Evolutionary conservation across 2,888 invertebrate species (phyloP), one percentile per base, ranked within the genome.

Genomic region (Mechanitis mazaeus): DNA sequence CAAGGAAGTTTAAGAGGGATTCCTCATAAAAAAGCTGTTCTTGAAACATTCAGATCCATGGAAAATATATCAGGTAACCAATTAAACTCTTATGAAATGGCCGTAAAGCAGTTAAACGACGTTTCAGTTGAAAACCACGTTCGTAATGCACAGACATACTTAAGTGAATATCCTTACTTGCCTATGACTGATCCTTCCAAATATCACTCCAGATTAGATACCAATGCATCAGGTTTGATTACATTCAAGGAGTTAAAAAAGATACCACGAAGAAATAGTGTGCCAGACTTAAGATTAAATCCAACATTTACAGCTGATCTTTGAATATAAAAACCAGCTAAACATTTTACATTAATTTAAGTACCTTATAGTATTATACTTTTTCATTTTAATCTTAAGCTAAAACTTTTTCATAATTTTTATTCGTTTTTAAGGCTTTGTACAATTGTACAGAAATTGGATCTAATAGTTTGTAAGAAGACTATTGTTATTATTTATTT

Each of bases 1-100:
- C 86, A 88, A 64, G 91, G 91, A n/a, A 87, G 87, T 72, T 84
- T 91, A 54, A 79, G 89, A 72, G 91, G 91, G 0, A 91, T 91
- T 69, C 91, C 91, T 35, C 85, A 91, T 72, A 91, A 90, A 69
- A 90, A 88, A 74, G 91, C 91, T 2, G 91, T 91, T 47, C 76
- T 91, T 33, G 90, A 90, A 73, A 79, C 91, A 0, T 90, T 91
- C 66, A 83, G 83, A 68, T 91, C 91, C 1, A 90, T 91, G 87
- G 91, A 91, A 72, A 90, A 88, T 67, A 68, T 91, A 55, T 69
- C 81, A 11, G 80, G 84, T 64, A 79, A 70, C 33, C 82, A 80
- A 67, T 69, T 85, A 3, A 85, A 79, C 70, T 81, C 89, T 0
- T 91, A 89, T 69, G 90, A 89, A 65, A 80, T 87, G 55, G 78